Evolutionary conservation across 2,113 vertebrate species (phyloP), one percentile per base, ranked within the genome.

Genomic region (Ictalurus punctatus): DNA sequence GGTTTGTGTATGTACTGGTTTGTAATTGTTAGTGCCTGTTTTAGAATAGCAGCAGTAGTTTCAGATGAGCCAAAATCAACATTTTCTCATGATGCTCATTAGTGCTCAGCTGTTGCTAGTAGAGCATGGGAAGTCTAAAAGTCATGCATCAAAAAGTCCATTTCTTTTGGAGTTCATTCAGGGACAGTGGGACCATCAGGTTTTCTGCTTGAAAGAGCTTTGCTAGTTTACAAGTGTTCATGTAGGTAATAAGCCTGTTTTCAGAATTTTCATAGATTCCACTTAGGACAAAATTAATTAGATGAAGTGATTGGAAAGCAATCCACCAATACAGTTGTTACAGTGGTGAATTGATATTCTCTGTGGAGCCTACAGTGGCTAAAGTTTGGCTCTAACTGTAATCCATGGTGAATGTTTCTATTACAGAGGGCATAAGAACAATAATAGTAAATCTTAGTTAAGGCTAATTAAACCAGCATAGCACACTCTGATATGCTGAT

Each of bases 51-150:
- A 71, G 79, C 73, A 59, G 71, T 81, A 61, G 69, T 85, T 90
- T 74, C 54, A 71, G 86, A 88, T 86, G 67, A 90, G 80, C 83
- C 61, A 63, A 76, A 23, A 40, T 65, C 83, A 74, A 17, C 8
- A 3, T 89, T 76, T 71, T 88, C 80, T 30, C 88, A 48, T 65
- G 79, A 83, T 71, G 19, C 90, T 87, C 67, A 84, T 90, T 88
- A 87, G 59, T 74, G 65, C 81, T 84, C 86, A 89, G 78, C 80
- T 82, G 86, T 90, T 90, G 58, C 78, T 52, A 81, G 44, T 40
- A 88, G 27, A 84, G 54, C 81, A 84, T 84, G 52, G 83, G 76
- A 84, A 89, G 67, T 23, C 78, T 87, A 82, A 83, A 91, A 85
- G 61, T 87, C 83, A 83, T 69, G 81, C 69, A 69, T 85, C 58